Base-by-base conservation (phyloP, 2,113 vertebrate genomes). In the Dasyornis broadbenti region DNA sequence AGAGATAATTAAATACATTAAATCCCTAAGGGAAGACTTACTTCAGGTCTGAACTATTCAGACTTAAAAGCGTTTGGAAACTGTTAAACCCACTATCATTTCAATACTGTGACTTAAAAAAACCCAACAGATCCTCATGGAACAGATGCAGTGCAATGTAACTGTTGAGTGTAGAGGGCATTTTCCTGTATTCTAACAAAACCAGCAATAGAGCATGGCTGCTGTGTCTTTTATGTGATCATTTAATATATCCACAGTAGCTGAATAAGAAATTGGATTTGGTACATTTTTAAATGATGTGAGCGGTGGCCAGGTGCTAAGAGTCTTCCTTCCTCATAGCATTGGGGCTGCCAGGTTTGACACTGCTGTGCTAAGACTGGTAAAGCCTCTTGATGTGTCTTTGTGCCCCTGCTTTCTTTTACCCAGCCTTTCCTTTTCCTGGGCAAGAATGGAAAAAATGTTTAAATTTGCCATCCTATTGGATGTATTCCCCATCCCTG, bases 1-100 rank as follows among this genome's bases (percentile, higher is more conserved):
- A 96, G 94, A 97, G 96, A 96, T 96, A 97, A 97, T 97, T 95
- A 97, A 97, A 97, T 95, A 89, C 86, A 92, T 77, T 89, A 82
- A 92, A 90, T 97, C 96, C 96, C 96, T 95, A 90, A 96, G 97
- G 97, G 92, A 66, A 96, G 90, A 44, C 69, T 97, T 97, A 95
- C 92, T 94, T 95, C 92, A 95, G 81, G 73, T 82, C 90, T 96
- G 79, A 97, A 96, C 59, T 87, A 96, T 97, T 97, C 86, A 92
- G 82, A 92, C 95, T 82, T 97, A 52, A 96, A 97, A 97, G 92
- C 76, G 23, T 87, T 92, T 87, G 66, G 17, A 79, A 87, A 95
- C 92, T 86, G 92, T 95, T 92, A 96, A 96, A 93, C 60, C 56
- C 73, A 40, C 79, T 56, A 31, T 79, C 37, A 87, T 70, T 89